phyloP scores from a whole-genome alignment of 2,113 vertebrate genomes.

The Capra hircus region DNA sequence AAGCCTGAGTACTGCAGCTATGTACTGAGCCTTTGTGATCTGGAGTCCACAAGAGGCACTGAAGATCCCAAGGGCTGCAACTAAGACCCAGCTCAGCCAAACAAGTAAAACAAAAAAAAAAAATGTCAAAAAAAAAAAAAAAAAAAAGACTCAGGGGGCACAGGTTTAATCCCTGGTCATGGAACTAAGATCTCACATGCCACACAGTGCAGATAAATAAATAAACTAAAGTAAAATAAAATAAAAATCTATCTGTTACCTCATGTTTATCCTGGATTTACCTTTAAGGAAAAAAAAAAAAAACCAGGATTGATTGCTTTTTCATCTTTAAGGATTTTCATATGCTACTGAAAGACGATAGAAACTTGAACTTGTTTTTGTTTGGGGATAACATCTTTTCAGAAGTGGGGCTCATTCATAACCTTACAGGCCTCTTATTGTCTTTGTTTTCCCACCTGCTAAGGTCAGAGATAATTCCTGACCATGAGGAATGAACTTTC shows the following conservation, averaged over 20 bases:
- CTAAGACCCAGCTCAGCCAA: background rate
- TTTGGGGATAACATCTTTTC: background rate
- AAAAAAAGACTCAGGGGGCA: background rate
- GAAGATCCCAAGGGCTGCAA: background rate
- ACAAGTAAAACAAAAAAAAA: background rate
- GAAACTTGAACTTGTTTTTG: background rate
- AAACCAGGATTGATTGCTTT: background rate
- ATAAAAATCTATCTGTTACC: background rate
- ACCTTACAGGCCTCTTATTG: too few species aligned
- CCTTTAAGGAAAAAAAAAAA: background rate
- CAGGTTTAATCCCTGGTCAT: background rate
- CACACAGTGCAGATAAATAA: background rate
- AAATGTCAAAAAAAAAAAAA: background rate
- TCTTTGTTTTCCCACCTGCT: background rate
- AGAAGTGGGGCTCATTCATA: background rate
- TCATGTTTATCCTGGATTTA: background rate
- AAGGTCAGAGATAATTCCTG: background rate
- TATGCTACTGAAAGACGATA: background rate
- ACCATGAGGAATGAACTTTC: background rate
- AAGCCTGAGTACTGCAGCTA: background rate
- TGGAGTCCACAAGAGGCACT: background rate
- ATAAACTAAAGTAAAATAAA: background rate
- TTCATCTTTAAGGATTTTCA: background rate
- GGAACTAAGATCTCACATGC: background rate
- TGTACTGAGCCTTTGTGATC: background rate